phyloP scores from a whole-genome alignment of 2,888 invertebrate species.

The Arge pagana region DNA sequence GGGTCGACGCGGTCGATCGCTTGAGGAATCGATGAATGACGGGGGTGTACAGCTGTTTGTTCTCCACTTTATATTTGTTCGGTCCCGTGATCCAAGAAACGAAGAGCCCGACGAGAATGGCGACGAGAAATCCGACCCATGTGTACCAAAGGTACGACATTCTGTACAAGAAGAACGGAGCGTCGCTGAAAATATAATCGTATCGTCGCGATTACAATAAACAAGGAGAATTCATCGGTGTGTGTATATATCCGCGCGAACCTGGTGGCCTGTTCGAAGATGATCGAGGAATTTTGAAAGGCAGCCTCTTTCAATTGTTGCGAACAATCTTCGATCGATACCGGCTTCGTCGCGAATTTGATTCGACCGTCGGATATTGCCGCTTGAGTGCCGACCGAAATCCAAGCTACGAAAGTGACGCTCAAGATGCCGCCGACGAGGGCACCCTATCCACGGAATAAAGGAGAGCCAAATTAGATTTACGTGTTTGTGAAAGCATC shows the following conservation, averaged over 20 bases:
- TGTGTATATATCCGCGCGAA: conserved; percentile 24
- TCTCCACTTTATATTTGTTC: conserved; percentile 64
- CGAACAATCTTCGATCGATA: conserved; percentile 66
- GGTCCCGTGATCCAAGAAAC: conserved; percentile 72
- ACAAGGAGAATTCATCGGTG: too few relatives aligned
- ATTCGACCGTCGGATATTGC: conserved; percentile 69
- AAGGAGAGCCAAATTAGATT: conserved; percentile 27
- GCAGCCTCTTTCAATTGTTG: conserved; percentile 36
- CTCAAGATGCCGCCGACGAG: conserved; percentile 67
- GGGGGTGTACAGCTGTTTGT: conserved; percentile 69
- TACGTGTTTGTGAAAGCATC: too few relatives aligned
- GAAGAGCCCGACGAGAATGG: conserved; percentile 67
- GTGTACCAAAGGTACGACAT: conserved; percentile 82
- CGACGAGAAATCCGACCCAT: conserved; percentile 70
- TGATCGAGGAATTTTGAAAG: conserved; percentile 41
- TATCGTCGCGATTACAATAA: too few relatives aligned
- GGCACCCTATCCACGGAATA: conserved; percentile 63
- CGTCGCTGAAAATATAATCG: conserved; percentile 57
- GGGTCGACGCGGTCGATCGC: not conserved
- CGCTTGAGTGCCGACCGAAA: conserved; percentile 71
- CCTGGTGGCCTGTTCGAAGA: conserved; percentile 39
- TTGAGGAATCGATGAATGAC: conserved; percentile 64
- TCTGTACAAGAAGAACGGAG: conserved; percentile 69
- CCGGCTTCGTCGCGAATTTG: conserved; percentile 65
- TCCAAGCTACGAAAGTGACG: conserved; percentile 69